Evolutionary conservation across 2,797 vertebrate genomes (phyloP).

Genomic region (Betta splendens): DNA sequence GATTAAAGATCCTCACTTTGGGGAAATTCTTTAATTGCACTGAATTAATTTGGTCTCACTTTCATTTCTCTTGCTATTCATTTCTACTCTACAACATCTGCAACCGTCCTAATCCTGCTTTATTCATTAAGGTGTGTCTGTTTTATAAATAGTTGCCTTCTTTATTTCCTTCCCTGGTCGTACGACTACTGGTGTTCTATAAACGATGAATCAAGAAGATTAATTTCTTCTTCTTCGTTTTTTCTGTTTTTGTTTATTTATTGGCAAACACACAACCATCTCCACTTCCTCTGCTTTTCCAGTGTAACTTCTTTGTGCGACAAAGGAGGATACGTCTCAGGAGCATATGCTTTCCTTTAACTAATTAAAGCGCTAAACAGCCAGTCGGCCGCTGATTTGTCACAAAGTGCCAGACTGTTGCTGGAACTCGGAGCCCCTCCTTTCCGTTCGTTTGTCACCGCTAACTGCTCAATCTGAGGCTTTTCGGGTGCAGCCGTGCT

Average conservation of each 20-base stretch:
- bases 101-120: slow-evolving; percentile 4
- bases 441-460: slow-evolving; percentile 55
- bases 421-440: slow-evolving; percentile 34
- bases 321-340: slow-evolving; percentile 18
- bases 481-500: slow-evolving; percentile 43
- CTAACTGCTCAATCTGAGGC: slow-evolving; percentile 24
- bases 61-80: slow-evolving; percentile 15
- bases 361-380: slow-evolving; percentile 54
- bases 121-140: slow-evolving; percentile 21
- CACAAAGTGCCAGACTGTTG: slow-evolving; percentile 45
- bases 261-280: background rate
- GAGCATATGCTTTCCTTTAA: slow-evolving; percentile 46
- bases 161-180: background rate
- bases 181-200: slow-evolving; percentile 22
- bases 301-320: slow-evolving; percentile 25
- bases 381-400: slow-evolving; percentile 36
- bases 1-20: slow-evolving; percentile 8
- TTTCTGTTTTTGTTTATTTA: background rate
- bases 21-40: slow-evolving; percentile 2
- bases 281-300: background rate
- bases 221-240: background rate
- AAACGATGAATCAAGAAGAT: slow-evolving; percentile 47
- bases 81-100: slow-evolving; percentile 13
- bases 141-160: slow-evolving; percentile 16
- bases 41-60: slow-evolving; percentile 20